Evolutionary conservation across 1,140 invertebrate genomes (phyloP).

Genomic region (Drosophila pachea): DNA sequence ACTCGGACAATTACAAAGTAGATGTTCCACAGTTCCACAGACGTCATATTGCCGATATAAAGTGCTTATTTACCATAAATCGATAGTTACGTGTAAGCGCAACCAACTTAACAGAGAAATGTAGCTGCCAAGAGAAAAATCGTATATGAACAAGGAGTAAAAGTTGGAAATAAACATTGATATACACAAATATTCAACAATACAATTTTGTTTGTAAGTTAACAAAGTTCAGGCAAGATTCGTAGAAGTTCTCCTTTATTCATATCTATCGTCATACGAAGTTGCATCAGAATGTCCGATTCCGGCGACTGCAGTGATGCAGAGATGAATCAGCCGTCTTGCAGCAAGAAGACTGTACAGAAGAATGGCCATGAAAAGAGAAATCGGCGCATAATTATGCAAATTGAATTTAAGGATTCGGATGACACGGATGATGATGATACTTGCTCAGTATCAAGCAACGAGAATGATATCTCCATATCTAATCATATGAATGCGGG

Average conservation of each 20-base stretch:
- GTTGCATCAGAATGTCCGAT: conserved; percentile 74
- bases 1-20: conserved; percentile 11
- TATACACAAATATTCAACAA: conserved; percentile 22
- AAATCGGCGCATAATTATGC: conserved; percentile 75
- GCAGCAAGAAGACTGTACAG: conserved; percentile 43
- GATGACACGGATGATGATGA: conserved; percentile 53
- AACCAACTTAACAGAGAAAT: conserved; percentile 46
- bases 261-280: conserved; percentile 45
- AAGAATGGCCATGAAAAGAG: conserved; percentile 41
- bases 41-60: conserved; percentile 25
- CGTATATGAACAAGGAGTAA: conserved; percentile 45
- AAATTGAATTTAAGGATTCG: conserved; percentile 75
- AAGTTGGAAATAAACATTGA: conserved; percentile 41
- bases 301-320: conserved; percentile 58
- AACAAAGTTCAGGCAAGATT: neutral
- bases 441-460: conserved; percentile 35
- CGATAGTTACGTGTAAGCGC: conserved; percentile 46
- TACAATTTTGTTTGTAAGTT: conserved; percentile 4
- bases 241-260: conserved; percentile 4
- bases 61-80: conserved; percentile 30
- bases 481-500: conserved; percentile 6
- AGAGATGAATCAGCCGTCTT: conserved; percentile 62
- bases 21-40: conserved; percentile 37
- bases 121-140: conserved; percentile 48
- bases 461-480: conserved; percentile 25